Evolutionary conservation across 2,113 vertebrate species (phyloP), one percentile per base, ranked within the genome.

Genomic region (Peromyscus californicus): DNA sequence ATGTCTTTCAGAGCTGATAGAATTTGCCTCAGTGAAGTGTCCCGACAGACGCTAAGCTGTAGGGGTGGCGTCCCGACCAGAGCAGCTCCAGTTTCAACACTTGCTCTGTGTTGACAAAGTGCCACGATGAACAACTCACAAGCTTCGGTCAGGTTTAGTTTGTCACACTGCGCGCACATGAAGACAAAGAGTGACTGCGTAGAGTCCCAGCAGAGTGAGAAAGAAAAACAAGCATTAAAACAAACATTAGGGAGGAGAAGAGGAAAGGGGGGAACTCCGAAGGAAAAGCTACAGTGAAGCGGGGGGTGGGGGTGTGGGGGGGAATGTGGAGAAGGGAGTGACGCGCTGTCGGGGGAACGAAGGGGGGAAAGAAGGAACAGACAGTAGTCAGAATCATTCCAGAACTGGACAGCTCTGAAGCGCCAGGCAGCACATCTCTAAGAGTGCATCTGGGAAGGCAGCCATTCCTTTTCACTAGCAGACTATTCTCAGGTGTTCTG

Each of bases 391-490:
- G 94, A 95, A 95, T 96, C 67, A 89, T 92, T 90, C 51, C 84
- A 91, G 93, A 94, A 84, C 16, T 57, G 88, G 90, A 75, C 26
- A 33, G n/a, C 63, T 83, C 89, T 94, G 61, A 96, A 89, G 72
- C 89, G 54, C 86, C 88, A 89, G 90, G 89, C 45, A 93, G 84
- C 59, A 70, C 39, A 70, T 74, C n/a, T 92, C 80, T 94, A 89
- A 93, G 95, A 96, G 86, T 94, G 45, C 42, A 5, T 89, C 88
- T 69, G 51, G 45, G 72, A 85, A 80, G 26, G 19, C 16, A 91
- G 76, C 85, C 61, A 67, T 91, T 92, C 67, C 48, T 85, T 96
- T 93, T 95, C 85, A 96, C 93, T 72, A 95, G n/a, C 33, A 67
- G 24, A 1, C 26, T 93, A 29, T 67, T 93, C 51, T 96, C 65